phyloP scores from a whole-genome alignment of 2,797 vertebrate species.

The Hippoglossus hippoglossus region DNA sequence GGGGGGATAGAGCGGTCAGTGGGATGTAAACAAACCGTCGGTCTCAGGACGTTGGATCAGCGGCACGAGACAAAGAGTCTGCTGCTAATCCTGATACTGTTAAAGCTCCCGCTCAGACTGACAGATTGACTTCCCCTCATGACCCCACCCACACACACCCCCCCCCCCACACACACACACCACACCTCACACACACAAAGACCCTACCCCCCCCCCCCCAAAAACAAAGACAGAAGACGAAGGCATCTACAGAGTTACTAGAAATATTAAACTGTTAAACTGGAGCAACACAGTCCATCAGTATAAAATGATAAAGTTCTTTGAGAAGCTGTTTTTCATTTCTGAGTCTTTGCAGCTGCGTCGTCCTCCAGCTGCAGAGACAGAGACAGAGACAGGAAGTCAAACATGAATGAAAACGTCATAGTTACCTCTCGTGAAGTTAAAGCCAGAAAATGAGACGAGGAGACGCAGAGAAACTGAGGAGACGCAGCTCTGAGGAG shows the following conservation, averaged over 20 bases:
- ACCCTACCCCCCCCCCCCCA: slow-evolving; percentile 17
- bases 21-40: slow-evolving; percentile 64
- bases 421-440: slow-evolving; percentile 62
- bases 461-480: slow-evolving; percentile 3
- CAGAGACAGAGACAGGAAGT: slow-evolving; percentile 8
- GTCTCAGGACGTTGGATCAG: slow-evolving; percentile 59
- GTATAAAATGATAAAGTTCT: slow-evolving; percentile 40
- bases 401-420: slow-evolving; percentile 8
- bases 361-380: slow-evolving; percentile 25
- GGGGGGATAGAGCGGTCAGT: slow-evolving; percentile 13
- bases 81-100: slow-evolving; percentile 73
- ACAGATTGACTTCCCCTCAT: slow-evolving; percentile 31
- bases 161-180: slow-evolving; percentile 1
- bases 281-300: neutral
- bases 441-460: neutral
- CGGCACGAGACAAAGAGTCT: slow-evolving; percentile 76
- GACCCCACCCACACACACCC: slow-evolving; percentile 42
- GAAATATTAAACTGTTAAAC: no score
- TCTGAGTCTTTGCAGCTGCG: neutral
- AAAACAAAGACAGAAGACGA: slow-evolving; percentile 41
- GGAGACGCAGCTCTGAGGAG: neutral
- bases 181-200: neutral
- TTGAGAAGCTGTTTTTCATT: slow-evolving; percentile 32
- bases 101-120: slow-evolving; percentile 60
- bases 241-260: neutral